Base-by-base conservation (phyloP, 2,113 vertebrate species). In the Podarcis muralis region DNA sequence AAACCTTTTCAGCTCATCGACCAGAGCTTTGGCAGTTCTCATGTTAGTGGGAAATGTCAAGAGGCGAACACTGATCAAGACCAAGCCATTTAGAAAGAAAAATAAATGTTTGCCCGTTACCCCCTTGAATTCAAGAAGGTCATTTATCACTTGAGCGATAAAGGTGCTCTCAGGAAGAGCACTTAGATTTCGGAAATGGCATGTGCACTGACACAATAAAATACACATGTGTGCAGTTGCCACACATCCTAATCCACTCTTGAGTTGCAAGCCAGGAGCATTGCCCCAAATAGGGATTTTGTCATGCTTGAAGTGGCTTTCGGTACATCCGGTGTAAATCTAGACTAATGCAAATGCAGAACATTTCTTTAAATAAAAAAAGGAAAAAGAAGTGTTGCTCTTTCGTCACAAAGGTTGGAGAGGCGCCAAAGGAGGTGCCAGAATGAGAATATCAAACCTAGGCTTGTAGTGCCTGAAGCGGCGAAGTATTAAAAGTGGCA, bases 51-150 rank as follows among this genome's bases (percentile, higher is more conserved):
- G 53, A 72, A 80, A 87, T 87, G 77, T 71, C 85, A 87, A 66
- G 85, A 80, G 80, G 85, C 66, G 18, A 87, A 69, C 75, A 3
- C 40, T 25, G 76, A 86, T 86, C 72, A 86, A 66, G 84, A 77
- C 69, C 75, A 86, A 69, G 37, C 85, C n/a, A 68, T 78, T 86
- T 79, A 79, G n/a, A 40, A 35, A 79, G 85, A 32, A 79, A 79
- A 79, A 86, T 78, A 86, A 68, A 69, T 79, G 76, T 69, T 86
- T n/a, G 30, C 76, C n/a, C 4, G 76, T 35, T 40, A 86, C 35
- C 25, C 48, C 75, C 37, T 68, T 65, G 37, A 68, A 78, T 68
- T 32, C 4, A 68, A 79, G 75, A 79, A 78, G 75, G 76, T 69
- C 76, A 68, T 86, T 79, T 79, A 86, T 86, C 69, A 85, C 69